phyloP scores from a whole-genome alignment of 2,888 invertebrate species.

The Noctua janthe region DNA sequence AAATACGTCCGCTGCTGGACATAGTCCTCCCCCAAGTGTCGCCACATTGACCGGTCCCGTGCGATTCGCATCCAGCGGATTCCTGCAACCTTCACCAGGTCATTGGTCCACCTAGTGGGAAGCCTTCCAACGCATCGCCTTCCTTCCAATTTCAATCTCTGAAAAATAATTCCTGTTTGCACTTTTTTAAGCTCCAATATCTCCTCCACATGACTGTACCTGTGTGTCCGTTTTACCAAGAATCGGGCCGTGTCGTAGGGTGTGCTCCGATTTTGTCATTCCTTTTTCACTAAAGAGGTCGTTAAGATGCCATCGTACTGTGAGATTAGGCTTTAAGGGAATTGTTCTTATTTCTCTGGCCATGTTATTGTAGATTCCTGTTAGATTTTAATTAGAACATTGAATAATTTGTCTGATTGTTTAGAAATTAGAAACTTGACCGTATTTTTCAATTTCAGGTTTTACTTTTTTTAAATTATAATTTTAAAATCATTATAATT shows the following conservation, averaged over 20 bases:
- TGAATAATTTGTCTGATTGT: background rate
- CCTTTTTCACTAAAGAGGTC: conserved; percentile 82
- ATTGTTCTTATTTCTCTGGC: conserved; percentile 49
- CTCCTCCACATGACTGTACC: conserved; percentile 63
- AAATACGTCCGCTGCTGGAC: too few relatives aligned
- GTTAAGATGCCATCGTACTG: conserved; percentile 78
- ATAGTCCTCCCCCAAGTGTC: too few relatives aligned
- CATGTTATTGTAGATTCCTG: conserved; percentile 29
- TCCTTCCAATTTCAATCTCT: background rate
- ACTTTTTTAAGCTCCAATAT: background rate
- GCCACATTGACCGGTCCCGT: too few relatives aligned
- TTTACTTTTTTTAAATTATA: background rate
- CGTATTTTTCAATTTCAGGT: background rate
- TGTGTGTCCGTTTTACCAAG: conserved; percentile 66
- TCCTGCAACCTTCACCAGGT: too few relatives aligned
- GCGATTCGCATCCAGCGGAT: too few relatives aligned
- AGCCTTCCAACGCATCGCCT: too few relatives aligned
- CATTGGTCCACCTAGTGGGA: too few relatives aligned
- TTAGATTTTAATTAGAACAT: conserved; percentile 39
- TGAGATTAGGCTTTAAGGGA: conserved; percentile 54
- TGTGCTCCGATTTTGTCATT: conserved; percentile 75
- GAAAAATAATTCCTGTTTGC: background rate
- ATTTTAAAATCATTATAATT: background rate
- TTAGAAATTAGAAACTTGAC: background rate
- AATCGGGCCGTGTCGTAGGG: conserved; percentile 72